Conservation (phyloP, 92 coral and sea anemone genomes). For the Siderastrea radians region DNA sequence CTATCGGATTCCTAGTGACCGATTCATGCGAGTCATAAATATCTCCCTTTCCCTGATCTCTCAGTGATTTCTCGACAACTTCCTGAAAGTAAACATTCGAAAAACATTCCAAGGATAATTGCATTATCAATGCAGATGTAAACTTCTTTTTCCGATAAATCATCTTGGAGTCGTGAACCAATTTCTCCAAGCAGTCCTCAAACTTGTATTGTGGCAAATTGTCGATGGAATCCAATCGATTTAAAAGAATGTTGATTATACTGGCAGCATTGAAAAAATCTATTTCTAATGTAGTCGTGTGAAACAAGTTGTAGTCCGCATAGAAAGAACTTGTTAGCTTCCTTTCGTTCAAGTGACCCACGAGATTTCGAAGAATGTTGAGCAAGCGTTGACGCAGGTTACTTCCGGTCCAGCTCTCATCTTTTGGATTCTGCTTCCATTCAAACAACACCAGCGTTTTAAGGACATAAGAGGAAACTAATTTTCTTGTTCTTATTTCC, state of each 20-base stretch:
- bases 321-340: neutral
- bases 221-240: neutral
- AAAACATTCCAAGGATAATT: neutral
- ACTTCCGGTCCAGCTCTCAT: constrained; percentile 10
- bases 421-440: constrained; percentile 17
- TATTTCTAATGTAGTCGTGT: neutral
- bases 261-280: neutral
- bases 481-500: neutral
- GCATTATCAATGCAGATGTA: neutral
- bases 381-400: neutral
- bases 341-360: neutral
- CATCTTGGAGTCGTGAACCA: neutral
- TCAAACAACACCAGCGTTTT: constrained; percentile 42
- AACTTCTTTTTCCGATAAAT: constrained; percentile 9
- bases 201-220: neutral
- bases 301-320: constrained; percentile 2
- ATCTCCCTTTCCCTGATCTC: neutral
- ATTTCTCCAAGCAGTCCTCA: neutral
- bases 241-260: constrained; percentile 1
- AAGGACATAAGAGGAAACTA: constrained; percentile 27
- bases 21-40: neutral
- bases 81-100: neutral
- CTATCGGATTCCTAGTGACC: too few relatives aligned
- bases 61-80: constrained; percentile 10
- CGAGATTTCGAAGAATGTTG: neutral